Conservation (phyloP, 2,888 invertebrate genomes). For the Cheilosia pagana region DNA sequence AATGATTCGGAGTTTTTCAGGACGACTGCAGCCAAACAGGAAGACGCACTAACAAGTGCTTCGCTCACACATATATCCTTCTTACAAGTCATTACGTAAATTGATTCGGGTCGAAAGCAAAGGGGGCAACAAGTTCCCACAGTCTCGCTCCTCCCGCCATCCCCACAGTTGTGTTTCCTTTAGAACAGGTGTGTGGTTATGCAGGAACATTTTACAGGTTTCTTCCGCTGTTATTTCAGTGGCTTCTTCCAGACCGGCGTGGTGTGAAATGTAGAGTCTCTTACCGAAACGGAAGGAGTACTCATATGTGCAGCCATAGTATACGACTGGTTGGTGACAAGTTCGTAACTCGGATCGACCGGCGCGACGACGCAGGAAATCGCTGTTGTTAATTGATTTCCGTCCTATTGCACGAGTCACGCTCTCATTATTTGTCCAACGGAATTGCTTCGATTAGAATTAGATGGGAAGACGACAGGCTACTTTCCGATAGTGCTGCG, state of each 20-base stretch:
- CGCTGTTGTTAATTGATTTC: slow-evolving; percentile 68
- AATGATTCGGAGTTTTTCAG: slow-evolving; percentile 75
- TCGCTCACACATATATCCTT: slow-evolving; percentile 56
- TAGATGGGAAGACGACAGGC: background rate
- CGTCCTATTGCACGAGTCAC: slow-evolving; percentile 59
- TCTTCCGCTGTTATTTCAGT: slow-evolving; percentile 59
- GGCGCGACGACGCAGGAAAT: slow-evolving; percentile 55
- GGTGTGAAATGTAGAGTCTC: slow-evolving; percentile 59
- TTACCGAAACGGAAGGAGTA: slow-evolving; percentile 56
- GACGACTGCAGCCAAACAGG: slow-evolving; percentile 68
- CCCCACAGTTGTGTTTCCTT: slow-evolving; percentile 33
- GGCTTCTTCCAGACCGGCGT: slow-evolving; percentile 46
- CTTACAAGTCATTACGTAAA: slow-evolving; percentile 70
- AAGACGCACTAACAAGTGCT: slow-evolving; percentile 64
- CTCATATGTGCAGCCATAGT: slow-evolving; percentile 22
- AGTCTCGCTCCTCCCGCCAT: slow-evolving; percentile 30
- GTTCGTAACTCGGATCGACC: slow-evolving; percentile 44
- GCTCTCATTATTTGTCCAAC: slow-evolving; percentile 51
- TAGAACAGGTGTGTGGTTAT: slow-evolving; percentile 62
- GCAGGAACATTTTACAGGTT: slow-evolving; percentile 68
- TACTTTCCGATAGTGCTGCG: background rate
- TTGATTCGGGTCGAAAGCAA: slow-evolving; percentile 68
- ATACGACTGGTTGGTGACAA: slow-evolving; percentile 55
- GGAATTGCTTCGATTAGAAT: slow-evolving; percentile 21
- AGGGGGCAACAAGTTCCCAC: slow-evolving; percentile 69